These are phyloP conservation scores for Reinhardtius hippoglossoides DNA, from an alignment of 2,113 vertebrate genomes.

Conservation along the genomic window DNA sequence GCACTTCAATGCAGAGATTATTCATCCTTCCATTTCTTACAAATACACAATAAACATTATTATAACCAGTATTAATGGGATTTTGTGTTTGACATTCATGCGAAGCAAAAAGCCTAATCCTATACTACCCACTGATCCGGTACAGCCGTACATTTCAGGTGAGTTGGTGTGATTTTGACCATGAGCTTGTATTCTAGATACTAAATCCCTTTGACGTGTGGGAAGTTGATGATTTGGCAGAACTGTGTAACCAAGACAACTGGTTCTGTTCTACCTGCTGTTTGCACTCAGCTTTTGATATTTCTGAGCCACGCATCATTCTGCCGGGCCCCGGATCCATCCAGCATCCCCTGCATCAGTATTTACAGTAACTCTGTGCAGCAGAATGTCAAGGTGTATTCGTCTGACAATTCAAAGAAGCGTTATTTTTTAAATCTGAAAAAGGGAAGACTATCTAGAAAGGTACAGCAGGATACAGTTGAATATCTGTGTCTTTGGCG, in stretches of 20 bases:
- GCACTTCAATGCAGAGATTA: neutral
- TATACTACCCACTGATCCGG: neutral
- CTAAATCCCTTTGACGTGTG: neutral
- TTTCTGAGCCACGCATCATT: neutral
- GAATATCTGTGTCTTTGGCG: neutral
- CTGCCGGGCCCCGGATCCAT: neutral
- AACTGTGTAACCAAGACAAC: neutral
- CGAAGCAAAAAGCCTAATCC: neutral
- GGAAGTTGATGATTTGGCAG: conserved; percentile 1
- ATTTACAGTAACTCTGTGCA: no score
- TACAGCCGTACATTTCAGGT: neutral
- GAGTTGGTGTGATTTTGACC: neutral
- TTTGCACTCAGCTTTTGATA: neutral
- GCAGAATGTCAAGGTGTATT: neutral
- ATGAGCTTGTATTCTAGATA: neutral
- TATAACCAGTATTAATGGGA: neutral
- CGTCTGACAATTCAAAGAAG: neutral
- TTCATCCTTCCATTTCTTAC: neutral
- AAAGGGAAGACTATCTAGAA: neutral
- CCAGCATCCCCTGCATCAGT: neutral
- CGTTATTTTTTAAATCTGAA: neutral
- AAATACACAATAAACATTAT: neutral
- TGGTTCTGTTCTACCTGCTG: neutral
- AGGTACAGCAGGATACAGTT: neutral
- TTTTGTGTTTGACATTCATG: neutral